Conservation (phyloP, 2,113 vertebrate species). For the human (Homo sapiens) region DNA sequence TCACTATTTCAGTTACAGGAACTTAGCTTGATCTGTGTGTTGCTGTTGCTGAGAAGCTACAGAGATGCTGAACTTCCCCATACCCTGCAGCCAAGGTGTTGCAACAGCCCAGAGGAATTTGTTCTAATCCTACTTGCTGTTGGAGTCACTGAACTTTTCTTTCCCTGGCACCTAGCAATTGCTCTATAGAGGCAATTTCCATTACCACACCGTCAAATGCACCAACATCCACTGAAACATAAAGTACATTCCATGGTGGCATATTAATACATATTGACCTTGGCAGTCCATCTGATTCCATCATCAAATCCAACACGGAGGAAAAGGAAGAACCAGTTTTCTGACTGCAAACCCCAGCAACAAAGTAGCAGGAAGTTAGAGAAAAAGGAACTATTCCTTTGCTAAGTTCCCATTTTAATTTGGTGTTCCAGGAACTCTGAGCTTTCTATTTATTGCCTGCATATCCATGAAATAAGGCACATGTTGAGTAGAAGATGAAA, state of each 20-base stretch:
- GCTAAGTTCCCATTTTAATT: background rate
- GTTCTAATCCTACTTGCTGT: too few species aligned
- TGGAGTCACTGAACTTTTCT: background rate
- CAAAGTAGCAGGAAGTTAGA: background rate
- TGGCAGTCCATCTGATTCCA: accelerated
- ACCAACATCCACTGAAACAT: background rate
- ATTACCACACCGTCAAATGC: accelerated
- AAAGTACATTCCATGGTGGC: accelerated
- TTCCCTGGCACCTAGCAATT: accelerated
- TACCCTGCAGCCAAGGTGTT: too few species aligned
- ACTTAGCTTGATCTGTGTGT: accelerated
- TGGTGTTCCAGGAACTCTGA: background rate
- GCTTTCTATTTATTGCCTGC: accelerated
- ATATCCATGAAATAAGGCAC: background rate
- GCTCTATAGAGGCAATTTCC: too few species aligned
- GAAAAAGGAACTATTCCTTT: accelerated
- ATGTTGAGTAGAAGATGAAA: too few species aligned
- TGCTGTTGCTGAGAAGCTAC: accelerated
- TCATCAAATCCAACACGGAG: background rate
- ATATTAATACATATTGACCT: accelerated
- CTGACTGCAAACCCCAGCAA: too few species aligned
- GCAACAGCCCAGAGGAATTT: background rate
- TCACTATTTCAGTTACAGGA: background rate
- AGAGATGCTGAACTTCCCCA: accelerated
- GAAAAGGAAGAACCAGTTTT: background rate